These are phyloP conservation scores for Epistrophe grossulariae DNA, from an alignment of 2,888 invertebrate genomes.

Conservation along the genomic window DNA sequence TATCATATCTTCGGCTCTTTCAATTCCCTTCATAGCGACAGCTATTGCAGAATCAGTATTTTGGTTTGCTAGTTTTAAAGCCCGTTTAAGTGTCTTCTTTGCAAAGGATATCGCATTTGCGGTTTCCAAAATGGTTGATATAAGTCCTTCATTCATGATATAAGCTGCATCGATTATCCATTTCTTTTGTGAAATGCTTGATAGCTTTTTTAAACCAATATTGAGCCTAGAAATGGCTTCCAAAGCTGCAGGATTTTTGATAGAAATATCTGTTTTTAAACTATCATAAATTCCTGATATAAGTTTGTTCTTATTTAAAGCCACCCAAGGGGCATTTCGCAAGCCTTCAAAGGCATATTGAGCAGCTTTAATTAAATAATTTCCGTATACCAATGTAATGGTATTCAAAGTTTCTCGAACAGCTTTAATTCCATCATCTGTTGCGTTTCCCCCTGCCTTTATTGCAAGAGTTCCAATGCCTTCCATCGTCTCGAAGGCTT, in stretches of 20 bases:
- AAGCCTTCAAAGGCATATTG: not conserved
- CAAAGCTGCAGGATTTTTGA: not conserved
- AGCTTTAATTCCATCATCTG: not conserved
- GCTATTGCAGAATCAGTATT: constrained; percentile 20
- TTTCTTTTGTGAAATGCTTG: not conserved
- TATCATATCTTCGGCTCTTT: not conserved
- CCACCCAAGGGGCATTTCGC: not conserved
- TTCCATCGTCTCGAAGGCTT: not conserved
- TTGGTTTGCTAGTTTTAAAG: not conserved
- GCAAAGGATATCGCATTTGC: not conserved
- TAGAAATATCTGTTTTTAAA: not conserved
- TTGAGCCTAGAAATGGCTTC: not conserved
- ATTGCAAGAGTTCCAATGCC: not conserved
- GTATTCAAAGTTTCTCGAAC: not conserved
- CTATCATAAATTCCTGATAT: not conserved
- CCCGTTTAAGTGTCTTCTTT: not conserved
- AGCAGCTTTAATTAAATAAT: not conserved
- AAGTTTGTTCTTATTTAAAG: not conserved
- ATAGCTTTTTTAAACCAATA: not conserved
- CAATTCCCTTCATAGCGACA: not conserved
- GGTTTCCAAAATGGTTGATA: constrained; percentile 6
- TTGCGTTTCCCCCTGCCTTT: not conserved
- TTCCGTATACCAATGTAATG: not conserved
- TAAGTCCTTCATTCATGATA: not conserved
- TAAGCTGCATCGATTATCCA: not conserved